Conservation (phyloP, 2,888 invertebrate genomes). For the Dolichomitus sp. region DNA sequence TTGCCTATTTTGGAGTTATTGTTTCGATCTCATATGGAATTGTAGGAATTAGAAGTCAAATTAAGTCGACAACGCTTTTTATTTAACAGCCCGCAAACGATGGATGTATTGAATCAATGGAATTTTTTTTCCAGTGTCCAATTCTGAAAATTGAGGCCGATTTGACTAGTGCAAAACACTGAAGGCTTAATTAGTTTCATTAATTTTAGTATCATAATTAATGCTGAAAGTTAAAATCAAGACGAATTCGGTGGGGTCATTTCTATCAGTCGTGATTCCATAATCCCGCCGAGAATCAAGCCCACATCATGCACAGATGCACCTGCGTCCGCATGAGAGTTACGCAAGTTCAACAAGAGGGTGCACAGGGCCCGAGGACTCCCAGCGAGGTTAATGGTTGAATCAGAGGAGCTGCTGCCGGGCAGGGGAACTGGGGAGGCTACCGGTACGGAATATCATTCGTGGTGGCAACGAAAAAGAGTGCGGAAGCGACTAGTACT, state of each 20-base stretch:
- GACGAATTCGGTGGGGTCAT: not conserved
- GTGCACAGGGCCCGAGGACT: conserved; percentile 22
- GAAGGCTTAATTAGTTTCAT: too few relatives aligned
- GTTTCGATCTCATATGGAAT: too few relatives aligned
- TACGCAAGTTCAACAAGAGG: conserved; percentile 49
- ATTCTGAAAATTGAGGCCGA: too few relatives aligned
- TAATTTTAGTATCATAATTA: not conserved
- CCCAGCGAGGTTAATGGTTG: conserved; percentile 52
- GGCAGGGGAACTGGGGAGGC: not conserved
- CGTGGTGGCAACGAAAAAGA: conserved; percentile 44
- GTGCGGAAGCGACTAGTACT: conserved; percentile 56
- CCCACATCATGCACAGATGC: conserved; percentile 45
- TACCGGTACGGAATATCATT: conserved; percentile 37
- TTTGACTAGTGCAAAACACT: too few relatives aligned
- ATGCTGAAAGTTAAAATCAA: not conserved
- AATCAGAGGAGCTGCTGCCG: conserved; percentile 42
- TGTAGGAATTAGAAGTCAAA: too few relatives aligned
- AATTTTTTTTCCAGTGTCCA: too few relatives aligned
- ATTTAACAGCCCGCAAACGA: too few relatives aligned
- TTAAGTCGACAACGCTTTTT: too few relatives aligned
- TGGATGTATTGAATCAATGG: too few relatives aligned
- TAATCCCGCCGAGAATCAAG: not conserved
- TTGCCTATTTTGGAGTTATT: too few relatives aligned
- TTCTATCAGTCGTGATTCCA: not conserved
- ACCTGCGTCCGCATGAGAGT: conserved; percentile 68